phyloP scores from a whole-genome alignment of 2,888 invertebrate species.

The Gari tellinella region DNA sequence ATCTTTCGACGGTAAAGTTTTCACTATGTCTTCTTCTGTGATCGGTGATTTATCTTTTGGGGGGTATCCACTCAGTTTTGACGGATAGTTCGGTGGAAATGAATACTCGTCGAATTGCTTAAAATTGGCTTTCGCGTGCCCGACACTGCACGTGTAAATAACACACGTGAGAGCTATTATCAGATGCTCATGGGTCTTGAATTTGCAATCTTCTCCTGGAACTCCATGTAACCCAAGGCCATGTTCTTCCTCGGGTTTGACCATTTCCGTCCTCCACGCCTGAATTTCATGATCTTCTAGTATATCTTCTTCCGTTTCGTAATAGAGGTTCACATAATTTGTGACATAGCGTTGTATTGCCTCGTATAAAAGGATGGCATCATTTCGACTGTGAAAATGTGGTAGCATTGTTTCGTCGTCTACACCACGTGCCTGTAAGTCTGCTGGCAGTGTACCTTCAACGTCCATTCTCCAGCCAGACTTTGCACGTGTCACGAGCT shows the following conservation, averaged over 20 bases:
- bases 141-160: conserved; percentile 62
- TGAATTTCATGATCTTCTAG: conserved; percentile 73
- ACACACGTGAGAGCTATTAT: conserved; percentile 34
- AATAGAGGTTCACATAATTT: conserved; percentile 63
- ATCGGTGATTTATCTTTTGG: conserved; percentile 55
- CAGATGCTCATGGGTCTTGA: conserved; percentile 41
- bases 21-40: conserved; percentile 75
- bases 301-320: conserved; percentile 55
- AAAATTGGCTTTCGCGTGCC: conserved; percentile 65
- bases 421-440: conserved; percentile 80
- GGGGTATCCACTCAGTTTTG: conserved; percentile 44
- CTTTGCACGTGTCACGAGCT: conserved; percentile 31
- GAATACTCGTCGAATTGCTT: conserved; percentile 77
- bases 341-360: conserved; percentile 79
- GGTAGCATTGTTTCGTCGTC: conserved; percentile 79
- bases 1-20: conserved; percentile 77
- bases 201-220: conserved; percentile 55
- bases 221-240: conserved; percentile 78
- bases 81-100: conserved; percentile 75
- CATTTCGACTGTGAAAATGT: conserved; percentile 83
- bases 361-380: conserved; percentile 79
- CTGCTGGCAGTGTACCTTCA: conserved; percentile 80
- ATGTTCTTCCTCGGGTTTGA: conserved; percentile 72
- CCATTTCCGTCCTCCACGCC: conserved; percentile 81
- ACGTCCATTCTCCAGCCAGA: conserved; percentile 75